A percentile compares a stretch with the other conserved stretches of the same genome.
phyloP scores from a whole-genome alignment of 2,113 vertebrate species.

The Nothobranchius furzeri region DNA sequence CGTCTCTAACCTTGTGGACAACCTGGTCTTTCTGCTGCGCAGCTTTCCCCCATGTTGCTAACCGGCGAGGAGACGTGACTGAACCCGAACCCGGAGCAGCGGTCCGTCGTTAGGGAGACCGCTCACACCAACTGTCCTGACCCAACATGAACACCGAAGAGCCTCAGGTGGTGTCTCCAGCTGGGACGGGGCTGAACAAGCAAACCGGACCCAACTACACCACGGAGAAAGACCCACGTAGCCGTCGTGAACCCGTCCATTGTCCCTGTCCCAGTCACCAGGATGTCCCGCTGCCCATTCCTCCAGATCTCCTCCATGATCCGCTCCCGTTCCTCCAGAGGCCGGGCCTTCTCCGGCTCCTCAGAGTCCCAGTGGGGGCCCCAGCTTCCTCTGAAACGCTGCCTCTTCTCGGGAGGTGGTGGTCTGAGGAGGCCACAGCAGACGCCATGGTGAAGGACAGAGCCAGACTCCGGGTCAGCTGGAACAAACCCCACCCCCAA shows the following conservation, averaged over 20 bases:
- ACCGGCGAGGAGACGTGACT: no score
- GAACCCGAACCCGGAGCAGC: no score
- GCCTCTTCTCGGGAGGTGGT: conserved; percentile 60
- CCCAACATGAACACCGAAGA: no score
- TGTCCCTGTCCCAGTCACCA: conserved; percentile 85
- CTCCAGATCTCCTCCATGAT: conserved; percentile 98
- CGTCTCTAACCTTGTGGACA: no score
- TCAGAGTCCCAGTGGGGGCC: conserved; percentile 60
- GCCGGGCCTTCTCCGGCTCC: conserved; percentile 91
- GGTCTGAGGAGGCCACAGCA: conserved; percentile 82
- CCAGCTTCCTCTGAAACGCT: conserved; percentile 48
- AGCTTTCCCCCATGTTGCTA: no score
- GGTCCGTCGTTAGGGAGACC: no score
- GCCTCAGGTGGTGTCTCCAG: no score
- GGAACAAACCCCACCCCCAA: background rate
- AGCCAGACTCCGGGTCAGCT: conserved; percentile 92
- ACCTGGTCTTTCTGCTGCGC: no score
- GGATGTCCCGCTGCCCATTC: conserved; percentile 93
- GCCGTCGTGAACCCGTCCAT: conserved; percentile 87
- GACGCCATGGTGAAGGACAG: conserved; percentile 94
- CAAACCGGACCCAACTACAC: no score
- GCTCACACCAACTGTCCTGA: no score
- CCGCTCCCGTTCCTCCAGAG: conserved; percentile 92
- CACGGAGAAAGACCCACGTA: conserved; percentile 35
- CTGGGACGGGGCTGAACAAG: no score